Evolutionary conservation across 2,888 invertebrate species (phyloP), one percentile per base, ranked within the genome.

Genomic region (Merodon equestris): DNA sequence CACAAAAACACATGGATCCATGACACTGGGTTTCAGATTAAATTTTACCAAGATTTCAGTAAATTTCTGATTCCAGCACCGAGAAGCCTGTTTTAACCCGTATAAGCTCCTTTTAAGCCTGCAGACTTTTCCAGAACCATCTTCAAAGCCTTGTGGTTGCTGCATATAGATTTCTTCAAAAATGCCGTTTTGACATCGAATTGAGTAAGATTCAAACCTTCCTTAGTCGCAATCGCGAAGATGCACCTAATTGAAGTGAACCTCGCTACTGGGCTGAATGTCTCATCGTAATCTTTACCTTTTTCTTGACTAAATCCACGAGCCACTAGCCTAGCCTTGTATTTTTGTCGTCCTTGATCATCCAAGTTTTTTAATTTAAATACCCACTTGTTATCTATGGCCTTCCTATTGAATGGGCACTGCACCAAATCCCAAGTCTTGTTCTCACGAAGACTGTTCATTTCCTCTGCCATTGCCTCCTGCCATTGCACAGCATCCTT

Each of bases 261-360:
- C 75, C 74, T 83, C 9, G 82, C 84, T 0, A 86, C 85, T 12
- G 85, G 85, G 54, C 85, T 83, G 66, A 84, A 87, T 0, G 84
- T 84, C 58, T 86, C 83, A 36, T 83, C 57, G 66, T n/a, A n/a
- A n/a, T n/a, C n/a, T n/a, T 85, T 63, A 9, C 83, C 84, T 53
- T 74, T 79, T 71, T 83, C 72, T 56, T 86, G 85, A 1, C 71
- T 72, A 70, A 82, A 85, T 40, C 85, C 85, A 13, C 83, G 64
- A 15, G 83, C 84, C 12, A 85, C 85, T 13, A 86, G 63, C 15
- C 86, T 63, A 10, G 86, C 84, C 61, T 85, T 85, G 40, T 81
- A 83, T 44, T 79, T 68, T 18, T 17, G 84, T 82, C 82, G 83
- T 83, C 54, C 76, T 73, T 53, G 82, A 7, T 34, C 45, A 15